A percentile compares a stretch with the other conserved stretches of the same genome.
Conservation (phyloP, 2,113 vertebrate species). For the Acrocephalus arundinaceus region DNA sequence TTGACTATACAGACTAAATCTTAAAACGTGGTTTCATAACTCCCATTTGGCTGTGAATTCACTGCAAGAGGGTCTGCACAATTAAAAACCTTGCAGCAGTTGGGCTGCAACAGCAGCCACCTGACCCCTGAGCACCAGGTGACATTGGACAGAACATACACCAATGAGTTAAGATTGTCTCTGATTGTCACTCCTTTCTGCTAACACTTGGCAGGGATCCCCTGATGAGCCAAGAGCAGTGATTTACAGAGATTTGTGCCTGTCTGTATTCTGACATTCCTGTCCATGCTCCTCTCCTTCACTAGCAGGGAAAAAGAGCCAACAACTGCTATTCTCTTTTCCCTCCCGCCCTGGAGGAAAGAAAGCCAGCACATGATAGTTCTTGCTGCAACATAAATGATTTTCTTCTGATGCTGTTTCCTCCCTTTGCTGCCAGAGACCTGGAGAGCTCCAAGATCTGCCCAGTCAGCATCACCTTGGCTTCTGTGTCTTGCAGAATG, state of each 20-base stretch:
- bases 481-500: neutral
- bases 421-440: neutral
- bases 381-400: neutral
- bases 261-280: neutral
- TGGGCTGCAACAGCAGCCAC: neutral
- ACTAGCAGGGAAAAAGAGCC: neutral
- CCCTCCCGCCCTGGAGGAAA: neutral
- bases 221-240: neutral
- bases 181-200: neutral
- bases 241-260: neutral
- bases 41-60: neutral
- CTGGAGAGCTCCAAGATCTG: neutral
- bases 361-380: neutral
- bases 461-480: neutral
- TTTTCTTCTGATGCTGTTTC: neutral
- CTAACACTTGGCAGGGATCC: neutral
- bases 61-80: neutral
- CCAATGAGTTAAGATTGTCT: neutral
- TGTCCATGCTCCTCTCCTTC: neutral
- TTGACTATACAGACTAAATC: neutral
- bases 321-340: neutral
- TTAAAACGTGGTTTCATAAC: neutral
- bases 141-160: neutral
- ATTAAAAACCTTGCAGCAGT: neutral
- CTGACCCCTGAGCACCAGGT: neutral